phyloP scores from a whole-genome alignment of 2,797 vertebrate genomes.

The Gobionotothen gibberifrons region DNA sequence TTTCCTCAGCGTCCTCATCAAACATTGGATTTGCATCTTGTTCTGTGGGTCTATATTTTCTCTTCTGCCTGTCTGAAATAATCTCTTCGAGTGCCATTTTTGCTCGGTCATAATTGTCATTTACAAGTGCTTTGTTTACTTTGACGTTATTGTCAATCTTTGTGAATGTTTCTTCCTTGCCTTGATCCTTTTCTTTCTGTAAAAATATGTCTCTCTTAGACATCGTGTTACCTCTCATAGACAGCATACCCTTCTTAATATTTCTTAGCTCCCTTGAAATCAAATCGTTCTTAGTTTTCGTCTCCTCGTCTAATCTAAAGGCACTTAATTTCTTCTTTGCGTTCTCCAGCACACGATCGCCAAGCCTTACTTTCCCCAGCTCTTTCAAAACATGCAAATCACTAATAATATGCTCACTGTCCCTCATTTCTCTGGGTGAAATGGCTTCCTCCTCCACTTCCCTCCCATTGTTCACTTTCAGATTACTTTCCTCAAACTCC shows the following conservation, averaged over 20 bases:
- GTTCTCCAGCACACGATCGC: constrained; percentile 46
- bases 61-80: constrained; percentile 78
- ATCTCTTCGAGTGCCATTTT: constrained; percentile 83
- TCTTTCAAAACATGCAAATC: constrained; percentile 77
- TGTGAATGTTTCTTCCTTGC: constrained; percentile 44
- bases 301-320: constrained; percentile 60
- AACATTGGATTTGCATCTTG: constrained; percentile 25
- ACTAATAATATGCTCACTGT: constrained; percentile 68
- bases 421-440: constrained; percentile 46
- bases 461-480: constrained; percentile 33
- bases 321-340: constrained; percentile 45
- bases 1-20: constrained; percentile 49
- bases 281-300: constrained; percentile 72
- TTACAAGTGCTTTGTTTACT: constrained; percentile 74
- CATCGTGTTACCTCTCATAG: constrained; percentile 79
- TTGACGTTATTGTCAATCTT: constrained; percentile 66
- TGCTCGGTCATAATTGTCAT: constrained; percentile 82
- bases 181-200: constrained; percentile 68
- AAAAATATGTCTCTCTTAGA: constrained; percentile 76
- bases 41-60: constrained; percentile 52
- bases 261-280: constrained; percentile 74
- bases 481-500: constrained; percentile 41
- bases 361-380: constrained; percentile 63
- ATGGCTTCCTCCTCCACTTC: constrained; percentile 27
- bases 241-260: constrained; percentile 76